Percentiles rank a stretch among this genome's conserved stretches.
phyloP scores from a whole-genome alignment of 2,797 vertebrate genomes.

The Pantherophis vulpinus region DNA sequence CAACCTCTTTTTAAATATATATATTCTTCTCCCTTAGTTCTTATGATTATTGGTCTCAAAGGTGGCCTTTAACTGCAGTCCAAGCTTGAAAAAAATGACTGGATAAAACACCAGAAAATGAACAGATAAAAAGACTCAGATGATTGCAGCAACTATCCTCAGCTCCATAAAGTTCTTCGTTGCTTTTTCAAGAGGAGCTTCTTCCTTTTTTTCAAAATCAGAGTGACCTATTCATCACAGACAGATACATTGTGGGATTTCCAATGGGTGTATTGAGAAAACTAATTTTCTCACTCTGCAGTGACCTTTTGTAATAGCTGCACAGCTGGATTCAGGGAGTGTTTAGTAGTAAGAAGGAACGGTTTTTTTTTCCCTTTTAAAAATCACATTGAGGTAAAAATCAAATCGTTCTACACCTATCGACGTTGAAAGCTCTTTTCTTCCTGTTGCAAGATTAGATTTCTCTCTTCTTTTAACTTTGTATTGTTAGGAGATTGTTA shows the following conservation, averaged over 20 bases:
- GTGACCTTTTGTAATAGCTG: slow-evolving; percentile 23
- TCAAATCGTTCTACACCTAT: neutral
- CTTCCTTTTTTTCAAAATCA: neutral
- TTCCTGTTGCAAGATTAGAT: neutral
- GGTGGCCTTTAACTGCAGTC: neutral
- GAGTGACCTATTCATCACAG: neutral
- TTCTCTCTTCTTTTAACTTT: neutral
- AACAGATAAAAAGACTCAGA: slow-evolving; percentile 6
- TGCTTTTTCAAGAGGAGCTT: slow-evolving; percentile 2
- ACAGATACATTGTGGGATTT: neutral
- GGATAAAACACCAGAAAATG: neutral
- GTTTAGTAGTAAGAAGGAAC: neutral
- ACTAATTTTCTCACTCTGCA: slow-evolving; percentile 16
- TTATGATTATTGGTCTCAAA: neutral
- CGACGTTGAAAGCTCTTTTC: neutral
- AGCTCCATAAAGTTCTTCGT: slow-evolving; percentile 2
- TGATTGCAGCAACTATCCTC: slow-evolving; percentile 8
- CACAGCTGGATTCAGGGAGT: neutral
- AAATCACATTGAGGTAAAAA: neutral
- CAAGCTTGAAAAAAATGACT: slow-evolving; percentile 1
- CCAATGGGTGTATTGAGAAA: slow-evolving; percentile 15
- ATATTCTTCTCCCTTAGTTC: neutral
- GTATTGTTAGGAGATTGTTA: neutral
- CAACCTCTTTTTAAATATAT: slow-evolving; percentile 1
- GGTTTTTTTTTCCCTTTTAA: neutral